Evolutionary conservation across 2,888 invertebrate genomes (phyloP).

Genomic region (Ischnura elegans): DNA sequence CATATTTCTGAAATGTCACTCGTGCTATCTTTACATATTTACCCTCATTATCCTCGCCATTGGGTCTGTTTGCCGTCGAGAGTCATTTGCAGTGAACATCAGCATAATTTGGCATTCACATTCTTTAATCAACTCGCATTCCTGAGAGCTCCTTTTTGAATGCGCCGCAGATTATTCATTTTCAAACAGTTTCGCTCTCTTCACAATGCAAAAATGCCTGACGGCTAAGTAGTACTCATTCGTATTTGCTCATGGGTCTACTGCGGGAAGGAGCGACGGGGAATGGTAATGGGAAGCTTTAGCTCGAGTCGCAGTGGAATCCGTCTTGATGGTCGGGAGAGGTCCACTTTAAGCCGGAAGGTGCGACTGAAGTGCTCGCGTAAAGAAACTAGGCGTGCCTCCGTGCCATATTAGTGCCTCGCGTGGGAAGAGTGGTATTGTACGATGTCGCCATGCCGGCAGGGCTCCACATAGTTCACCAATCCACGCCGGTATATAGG

Average conservation of each 20-base stretch:
- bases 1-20: no score
- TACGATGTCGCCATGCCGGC: not conserved
- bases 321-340: conserved; percentile 24
- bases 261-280: not conserved
- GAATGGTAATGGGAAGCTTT: conserved; percentile 40
- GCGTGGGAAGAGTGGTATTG: conserved; percentile 34
- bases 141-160: not conserved
- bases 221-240: not conserved
- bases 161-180: not conserved
- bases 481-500: not conserved
- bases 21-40: no score
- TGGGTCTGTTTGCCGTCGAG: not conserved
- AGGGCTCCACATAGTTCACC: not conserved
- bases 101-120: not conserved
- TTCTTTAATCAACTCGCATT: not conserved
- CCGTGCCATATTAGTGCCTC: conserved; percentile 23
- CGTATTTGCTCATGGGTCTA: not conserved
- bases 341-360: conserved; percentile 37
- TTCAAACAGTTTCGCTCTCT: not conserved
- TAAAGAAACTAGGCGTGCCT: conserved; percentile 36
- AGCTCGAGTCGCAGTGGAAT: conserved; percentile 31
- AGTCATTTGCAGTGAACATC: not conserved
- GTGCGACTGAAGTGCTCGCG: not conserved
- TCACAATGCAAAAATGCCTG: not conserved
- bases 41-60: no score